Evolutionary conservation across 2,888 invertebrate species (phyloP).

Genomic region (Protonemura montana): DNA sequence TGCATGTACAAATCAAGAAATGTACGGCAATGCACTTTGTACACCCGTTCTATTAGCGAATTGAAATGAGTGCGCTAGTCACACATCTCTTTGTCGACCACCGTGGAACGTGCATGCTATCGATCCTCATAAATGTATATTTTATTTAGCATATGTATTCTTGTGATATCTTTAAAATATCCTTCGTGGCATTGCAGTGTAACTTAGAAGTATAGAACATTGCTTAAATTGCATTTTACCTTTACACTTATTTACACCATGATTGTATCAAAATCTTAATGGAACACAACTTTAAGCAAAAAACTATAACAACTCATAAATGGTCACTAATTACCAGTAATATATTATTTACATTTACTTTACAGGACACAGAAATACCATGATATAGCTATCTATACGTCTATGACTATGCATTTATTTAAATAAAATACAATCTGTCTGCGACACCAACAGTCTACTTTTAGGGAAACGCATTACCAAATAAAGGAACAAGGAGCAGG

Average conservation of each 20-base stretch:
- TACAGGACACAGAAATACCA: not conserved
- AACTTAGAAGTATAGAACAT: not conserved
- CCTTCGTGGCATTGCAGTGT: conserved; percentile 7
- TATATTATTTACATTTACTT: not conserved
- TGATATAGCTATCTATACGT: not conserved
- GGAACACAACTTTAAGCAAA: not conserved
- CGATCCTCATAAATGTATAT: not conserved
- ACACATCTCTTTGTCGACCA: not conserved
- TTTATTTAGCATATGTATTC: not conserved
- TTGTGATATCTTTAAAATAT: not conserved
- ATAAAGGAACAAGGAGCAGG: too few species aligned
- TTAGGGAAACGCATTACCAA: too few species aligned
- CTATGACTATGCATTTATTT: too few species aligned
- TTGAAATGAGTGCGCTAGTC: not conserved
- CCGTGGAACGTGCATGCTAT: not conserved
- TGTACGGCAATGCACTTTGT: not conserved
- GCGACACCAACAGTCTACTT: too few species aligned
- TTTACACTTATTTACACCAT: not conserved
- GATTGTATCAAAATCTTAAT: not conserved
- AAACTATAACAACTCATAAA: not conserved
- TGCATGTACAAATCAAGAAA: not conserved
- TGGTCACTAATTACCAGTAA: not conserved
- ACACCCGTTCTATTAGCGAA: not conserved
- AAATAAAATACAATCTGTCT: too few species aligned
- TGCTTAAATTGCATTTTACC: not conserved